phyloP scores from a whole-genome alignment of 2,797 vertebrate species.

The Oophaga sylvatica region DNA sequence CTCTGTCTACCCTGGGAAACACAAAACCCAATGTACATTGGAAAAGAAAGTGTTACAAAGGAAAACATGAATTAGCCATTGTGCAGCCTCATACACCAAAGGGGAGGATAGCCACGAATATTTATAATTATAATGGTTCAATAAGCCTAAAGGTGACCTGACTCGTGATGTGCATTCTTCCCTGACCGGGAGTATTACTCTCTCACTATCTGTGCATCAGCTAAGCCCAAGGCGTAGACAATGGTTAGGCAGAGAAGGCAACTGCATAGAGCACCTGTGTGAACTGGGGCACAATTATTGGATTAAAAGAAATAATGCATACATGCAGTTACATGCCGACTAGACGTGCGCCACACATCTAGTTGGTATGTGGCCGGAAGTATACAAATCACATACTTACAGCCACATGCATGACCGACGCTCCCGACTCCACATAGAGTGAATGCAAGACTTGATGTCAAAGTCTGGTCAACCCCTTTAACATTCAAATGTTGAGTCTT shows the following conservation, averaged over 20 bases:
- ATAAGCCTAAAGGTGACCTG: background rate
- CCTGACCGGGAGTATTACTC: background rate
- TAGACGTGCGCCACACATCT: no score
- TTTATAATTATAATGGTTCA: background rate
- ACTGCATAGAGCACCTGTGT: background rate
- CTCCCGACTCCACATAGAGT: no score
- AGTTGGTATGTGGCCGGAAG: no score
- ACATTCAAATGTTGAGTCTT: no score
- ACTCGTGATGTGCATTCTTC: no score
- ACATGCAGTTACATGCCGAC: no score
- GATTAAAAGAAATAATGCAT: background rate
- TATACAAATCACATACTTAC: no score
- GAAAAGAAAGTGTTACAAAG: conserved; percentile 45
- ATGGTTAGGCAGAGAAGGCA: background rate
- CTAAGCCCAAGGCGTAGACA: background rate
- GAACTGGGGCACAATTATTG: background rate
- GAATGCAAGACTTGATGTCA: no score
- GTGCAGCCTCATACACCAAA: conserved; percentile 35
- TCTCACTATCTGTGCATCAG: background rate
- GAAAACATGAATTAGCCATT: conserved; percentile 53
- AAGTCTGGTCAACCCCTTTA: no score
- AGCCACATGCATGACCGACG: no score
- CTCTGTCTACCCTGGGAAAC: conserved; percentile 74
- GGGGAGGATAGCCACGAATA: background rate
- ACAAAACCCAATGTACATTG: conserved; percentile 64